Percentiles rank a stretch among this genome's conserved stretches.
Conservation (phyloP, 37 sponge, comb jelly and placozoan species). For the Hexactinellida sp. region DNA sequence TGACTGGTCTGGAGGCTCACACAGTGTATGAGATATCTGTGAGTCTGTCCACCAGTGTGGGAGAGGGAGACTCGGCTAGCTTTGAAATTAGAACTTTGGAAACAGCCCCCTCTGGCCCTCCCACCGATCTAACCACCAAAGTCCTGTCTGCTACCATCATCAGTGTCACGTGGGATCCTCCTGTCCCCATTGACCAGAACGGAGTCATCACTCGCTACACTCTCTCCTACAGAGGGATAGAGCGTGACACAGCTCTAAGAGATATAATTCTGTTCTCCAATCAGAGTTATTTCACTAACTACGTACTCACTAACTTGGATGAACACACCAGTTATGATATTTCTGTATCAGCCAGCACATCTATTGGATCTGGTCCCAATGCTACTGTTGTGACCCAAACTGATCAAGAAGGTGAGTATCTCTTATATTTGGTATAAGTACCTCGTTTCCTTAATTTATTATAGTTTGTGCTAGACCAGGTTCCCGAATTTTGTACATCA, state of each 20-base stretch:
- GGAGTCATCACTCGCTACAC: not conserved
- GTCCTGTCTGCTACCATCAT: slow-evolving; percentile 14
- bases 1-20: not conserved
- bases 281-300: not conserved
- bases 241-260: not conserved
- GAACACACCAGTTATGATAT: not conserved
- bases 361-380: not conserved
- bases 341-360: not conserved
- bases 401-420: not conserved
- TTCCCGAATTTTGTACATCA: too few relatives aligned
- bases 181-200: slow-evolving; percentile 1
- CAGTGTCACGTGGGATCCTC: slow-evolving; percentile 1
- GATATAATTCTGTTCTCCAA: not conserved
- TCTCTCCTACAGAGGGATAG: not conserved
- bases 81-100: not conserved
- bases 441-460: too few relatives aligned
- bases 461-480: too few relatives aligned
- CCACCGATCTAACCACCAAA: not conserved
- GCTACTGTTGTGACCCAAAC: not conserved
- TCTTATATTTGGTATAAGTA: too few relatives aligned
- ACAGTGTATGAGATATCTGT: not conserved
- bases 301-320: not conserved
- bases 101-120: not conserved
- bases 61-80: not conserved
- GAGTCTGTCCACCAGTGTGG: not conserved